Evolutionary conservation across 2,888 invertebrate genomes (phyloP), one percentile per base, ranked within the genome.

Genomic region (Leptogaster cylindrica): DNA sequence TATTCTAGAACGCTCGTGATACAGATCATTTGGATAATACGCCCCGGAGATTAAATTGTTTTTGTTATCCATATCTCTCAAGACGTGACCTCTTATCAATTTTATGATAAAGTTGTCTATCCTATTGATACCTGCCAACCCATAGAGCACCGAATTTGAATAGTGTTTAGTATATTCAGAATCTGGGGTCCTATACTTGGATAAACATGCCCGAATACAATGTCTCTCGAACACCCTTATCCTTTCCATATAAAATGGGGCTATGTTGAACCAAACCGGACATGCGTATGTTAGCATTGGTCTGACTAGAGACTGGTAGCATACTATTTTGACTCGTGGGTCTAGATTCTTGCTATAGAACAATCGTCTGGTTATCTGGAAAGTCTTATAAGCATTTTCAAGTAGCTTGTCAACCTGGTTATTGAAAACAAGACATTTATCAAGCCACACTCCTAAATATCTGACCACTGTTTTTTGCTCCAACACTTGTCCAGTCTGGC

Each of bases 71-170:
- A n/a, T n/a, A n/a, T n/a, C n/a, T n/a, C n/a, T n/a, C n/a, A n/a
- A n/a, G n/a, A n/a, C n/a, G n/a, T n/a, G n/a, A n/a, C n/a, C n/a
- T n/a, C n/a, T n/a, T n/a, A n/a, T n/a, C n/a, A n/a, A n/a, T 36
- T 36, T 36, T 36, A 36, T 36, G 36, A 36, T 36, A 36, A 36
- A 36, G 36, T 36, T 36, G 36, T 36, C 36, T 36, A 36, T 36
- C 12, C 3, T 36, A 6, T 36, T 10, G 10, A 36, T 31, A 5
- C 36, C 36, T 12, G 6, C 36, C 36, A 12, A 2, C 2, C 12
- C 36, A 6, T 36, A 36, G 2, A 36, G 6, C 2, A 36, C 36
- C 36, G 10, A 10, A 36, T 36, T 36, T 10, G 36, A 2, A 12
- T 36, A 36, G 36, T 36, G 12, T 12, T 36, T 5, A 3, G 12